These are phyloP conservation scores for Heliconius himera DNA, from an alignment of 1,140 invertebrate genomes.

Conservation along the genomic window DNA sequence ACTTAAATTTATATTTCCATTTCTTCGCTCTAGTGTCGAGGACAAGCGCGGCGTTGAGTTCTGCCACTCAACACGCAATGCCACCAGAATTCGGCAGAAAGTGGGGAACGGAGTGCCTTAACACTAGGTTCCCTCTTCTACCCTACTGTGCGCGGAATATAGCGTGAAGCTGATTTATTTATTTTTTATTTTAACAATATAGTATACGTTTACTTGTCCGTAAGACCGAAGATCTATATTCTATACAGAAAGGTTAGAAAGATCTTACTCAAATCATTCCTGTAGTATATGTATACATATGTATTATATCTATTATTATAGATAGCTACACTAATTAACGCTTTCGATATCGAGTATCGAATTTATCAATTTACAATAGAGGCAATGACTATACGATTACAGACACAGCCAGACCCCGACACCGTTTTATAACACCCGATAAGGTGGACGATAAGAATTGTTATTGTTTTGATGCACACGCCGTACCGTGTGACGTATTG, in stretches of 20 bases:
- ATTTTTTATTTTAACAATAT: not conserved
- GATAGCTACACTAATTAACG: not conserved
- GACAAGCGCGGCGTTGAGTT: no score
- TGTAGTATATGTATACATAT: not conserved
- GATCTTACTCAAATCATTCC: not conserved
- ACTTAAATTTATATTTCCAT: no score
- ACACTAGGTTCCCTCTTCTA: no score
- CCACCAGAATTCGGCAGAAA: no score
- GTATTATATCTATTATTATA: not conserved
- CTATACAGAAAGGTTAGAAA: not conserved
- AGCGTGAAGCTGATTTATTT: no score
- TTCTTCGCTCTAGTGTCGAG: no score
- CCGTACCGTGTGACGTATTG: constrained; percentile 31
- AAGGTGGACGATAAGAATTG: constrained; percentile 42
- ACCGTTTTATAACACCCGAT: constrained; percentile 26
- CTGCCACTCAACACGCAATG: no score
- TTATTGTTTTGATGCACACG: constrained; percentile 53
- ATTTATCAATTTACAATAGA: constrained; percentile 17
- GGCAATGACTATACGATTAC: constrained; percentile 7
- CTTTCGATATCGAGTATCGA: not conserved
- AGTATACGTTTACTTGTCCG: not conserved
- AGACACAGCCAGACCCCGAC: constrained; percentile 11
- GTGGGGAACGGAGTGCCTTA: no score
- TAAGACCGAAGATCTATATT: not conserved
- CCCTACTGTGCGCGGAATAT: no score